Evolutionary conservation across 2,888 invertebrate genomes (phyloP).

Genomic region (Bombylius major): DNA sequence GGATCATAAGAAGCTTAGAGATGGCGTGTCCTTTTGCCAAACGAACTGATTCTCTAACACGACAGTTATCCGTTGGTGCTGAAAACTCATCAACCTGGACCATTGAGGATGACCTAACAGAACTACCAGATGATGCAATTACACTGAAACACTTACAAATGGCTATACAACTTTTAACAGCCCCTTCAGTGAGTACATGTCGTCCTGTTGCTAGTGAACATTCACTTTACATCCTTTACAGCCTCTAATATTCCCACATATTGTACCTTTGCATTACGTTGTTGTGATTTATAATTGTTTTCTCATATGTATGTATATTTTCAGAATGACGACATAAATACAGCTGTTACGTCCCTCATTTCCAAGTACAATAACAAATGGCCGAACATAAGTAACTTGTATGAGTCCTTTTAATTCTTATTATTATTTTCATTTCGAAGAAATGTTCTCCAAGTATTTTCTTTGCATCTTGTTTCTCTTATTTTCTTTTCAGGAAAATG

Average conservation of each 20-base stretch:
- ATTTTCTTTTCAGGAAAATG: slow-evolving; percentile 25
- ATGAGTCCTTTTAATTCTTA: slow-evolving; percentile 35
- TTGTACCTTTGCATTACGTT: too few relatives aligned
- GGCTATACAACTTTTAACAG: slow-evolving; percentile 66
- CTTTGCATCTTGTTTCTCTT: too few relatives aligned
- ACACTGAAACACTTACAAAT: slow-evolving; percentile 63
- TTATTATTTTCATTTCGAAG: not conserved
- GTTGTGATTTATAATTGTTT: too few relatives aligned
- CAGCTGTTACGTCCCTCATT: slow-evolving; percentile 52
- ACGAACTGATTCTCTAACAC: slow-evolving; percentile 29
- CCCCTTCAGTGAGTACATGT: slow-evolving; percentile 59
- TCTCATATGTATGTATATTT: not conserved
- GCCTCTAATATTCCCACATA: too few relatives aligned
- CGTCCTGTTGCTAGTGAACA: too few relatives aligned
- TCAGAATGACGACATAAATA: slow-evolving; percentile 52
- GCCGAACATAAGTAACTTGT: slow-evolving; percentile 36
- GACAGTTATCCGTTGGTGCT: slow-evolving; percentile 33
- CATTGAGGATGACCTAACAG: slow-evolving; percentile 31
- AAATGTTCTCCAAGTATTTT: not conserved
- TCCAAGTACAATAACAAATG: slow-evolving; percentile 45
- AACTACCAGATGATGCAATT: slow-evolving; percentile 33
- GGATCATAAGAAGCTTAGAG: slow-evolving; percentile 7
- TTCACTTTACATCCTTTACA: too few relatives aligned
- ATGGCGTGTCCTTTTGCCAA: slow-evolving; percentile 37
- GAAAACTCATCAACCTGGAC: slow-evolving; percentile 26